Conservation (phyloP, 2,113 vertebrate species). For the Xiphophorus maculatus region DNA sequence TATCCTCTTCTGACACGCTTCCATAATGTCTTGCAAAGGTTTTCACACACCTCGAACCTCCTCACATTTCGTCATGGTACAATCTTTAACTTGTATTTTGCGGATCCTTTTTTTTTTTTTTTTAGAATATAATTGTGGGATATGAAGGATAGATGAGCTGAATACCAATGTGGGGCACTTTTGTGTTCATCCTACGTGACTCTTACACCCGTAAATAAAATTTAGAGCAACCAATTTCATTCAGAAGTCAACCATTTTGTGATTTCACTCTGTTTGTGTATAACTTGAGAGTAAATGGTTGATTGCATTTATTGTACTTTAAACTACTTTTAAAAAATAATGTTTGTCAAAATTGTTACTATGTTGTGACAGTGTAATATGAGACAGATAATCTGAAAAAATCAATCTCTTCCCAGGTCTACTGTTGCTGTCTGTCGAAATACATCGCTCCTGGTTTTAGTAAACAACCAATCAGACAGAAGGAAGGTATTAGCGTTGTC, state of each 20-base stretch:
- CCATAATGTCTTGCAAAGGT: neutral
- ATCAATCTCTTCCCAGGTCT: too few relatives aligned
- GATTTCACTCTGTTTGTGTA: neutral
- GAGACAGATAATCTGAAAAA: too few relatives aligned
- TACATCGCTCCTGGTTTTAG: too few relatives aligned
- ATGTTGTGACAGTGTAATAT: too few relatives aligned
- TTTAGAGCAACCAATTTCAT: neutral
- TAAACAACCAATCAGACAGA: too few relatives aligned
- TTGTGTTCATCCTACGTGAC: neutral
- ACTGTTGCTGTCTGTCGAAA: too few relatives aligned
- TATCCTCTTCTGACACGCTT: neutral
- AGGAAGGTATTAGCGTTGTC: too few relatives aligned
- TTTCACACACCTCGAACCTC: neutral
- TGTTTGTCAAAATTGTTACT: too few relatives aligned
- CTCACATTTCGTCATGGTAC: neutral
- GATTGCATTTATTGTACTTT: too few relatives aligned
- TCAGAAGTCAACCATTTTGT: neutral
- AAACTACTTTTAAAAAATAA: too few relatives aligned
- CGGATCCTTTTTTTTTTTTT: neutral
- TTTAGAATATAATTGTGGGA: neutral
- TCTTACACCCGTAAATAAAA: neutral
- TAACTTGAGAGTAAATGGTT: too few relatives aligned
- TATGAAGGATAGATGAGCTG: neutral
- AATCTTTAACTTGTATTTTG: neutral
- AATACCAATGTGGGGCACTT: too few relatives aligned